phyloP scores from a whole-genome alignment of 2,113 vertebrate species.

The Sander lucioperca region DNA sequence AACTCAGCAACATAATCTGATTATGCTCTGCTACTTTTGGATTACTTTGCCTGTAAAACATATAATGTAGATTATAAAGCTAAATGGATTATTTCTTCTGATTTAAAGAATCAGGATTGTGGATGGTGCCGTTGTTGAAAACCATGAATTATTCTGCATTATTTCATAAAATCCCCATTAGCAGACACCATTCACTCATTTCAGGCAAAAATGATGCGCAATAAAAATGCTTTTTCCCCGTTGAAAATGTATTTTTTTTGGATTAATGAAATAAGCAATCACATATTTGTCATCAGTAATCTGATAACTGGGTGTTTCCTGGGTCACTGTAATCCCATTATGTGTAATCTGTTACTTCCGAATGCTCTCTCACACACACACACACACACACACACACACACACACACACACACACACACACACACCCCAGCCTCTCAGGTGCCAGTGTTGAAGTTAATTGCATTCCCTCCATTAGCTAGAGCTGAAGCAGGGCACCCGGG shows the following conservation, averaged over 20 bases:
- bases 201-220: neutral
- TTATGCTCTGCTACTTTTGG: constrained; percentile 72
- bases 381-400: neutral
- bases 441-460: constrained; percentile 82
- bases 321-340: constrained; percentile 77
- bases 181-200: constrained; percentile 19
- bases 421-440: constrained; percentile 78
- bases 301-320: constrained; percentile 76
- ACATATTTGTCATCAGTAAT: constrained; percentile 61
- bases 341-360: constrained; percentile 77
- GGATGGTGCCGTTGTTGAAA: constrained; percentile 8
- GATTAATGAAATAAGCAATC: constrained; percentile 58
- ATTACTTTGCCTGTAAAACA: constrained; percentile 63
- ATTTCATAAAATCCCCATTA: constrained; percentile 23
- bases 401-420: neutral
- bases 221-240: constrained; percentile 12
- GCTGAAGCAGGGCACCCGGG: constrained; percentile 69
- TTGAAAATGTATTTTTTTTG: neutral
- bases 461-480: constrained; percentile 82
- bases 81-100: constrained; percentile 72
- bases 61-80: constrained; percentile 58
- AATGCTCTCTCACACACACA: constrained; percentile 29
- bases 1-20: constrained; percentile 70
- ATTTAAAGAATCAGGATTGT: constrained; percentile 45
- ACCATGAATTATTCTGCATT: constrained; percentile 2